A percentile compares a stretch with the other conserved stretches of the same genome.
Conservation (phyloP, 1,140 invertebrate genomes). For the Drosophila ironensis region DNA sequence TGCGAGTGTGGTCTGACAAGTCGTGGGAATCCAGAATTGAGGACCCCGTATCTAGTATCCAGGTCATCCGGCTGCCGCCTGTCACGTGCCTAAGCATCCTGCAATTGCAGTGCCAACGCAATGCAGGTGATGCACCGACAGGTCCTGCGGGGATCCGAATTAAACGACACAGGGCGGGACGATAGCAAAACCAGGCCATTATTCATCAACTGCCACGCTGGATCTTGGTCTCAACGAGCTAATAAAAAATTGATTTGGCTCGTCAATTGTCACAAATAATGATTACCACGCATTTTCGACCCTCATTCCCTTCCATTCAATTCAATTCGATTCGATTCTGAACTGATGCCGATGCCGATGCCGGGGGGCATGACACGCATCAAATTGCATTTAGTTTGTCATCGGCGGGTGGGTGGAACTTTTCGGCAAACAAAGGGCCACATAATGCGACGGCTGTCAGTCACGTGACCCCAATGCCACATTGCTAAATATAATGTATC, state of each 20-base stretch:
- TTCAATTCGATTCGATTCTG: background rate
- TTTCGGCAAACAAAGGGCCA: slow-evolving; percentile 32
- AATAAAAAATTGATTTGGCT: slow-evolving; percentile 63
- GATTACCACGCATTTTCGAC: slow-evolving; percentile 74
- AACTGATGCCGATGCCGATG: background rate
- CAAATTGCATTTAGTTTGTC: slow-evolving; percentile 79
- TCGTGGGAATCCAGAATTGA: slow-evolving; percentile 48
- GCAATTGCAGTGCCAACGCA: slow-evolving; percentile 21
- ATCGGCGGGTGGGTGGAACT: slow-evolving; percentile 19
- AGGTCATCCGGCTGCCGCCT: slow-evolving; percentile 31
- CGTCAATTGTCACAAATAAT: slow-evolving; percentile 79
- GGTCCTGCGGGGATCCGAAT: slow-evolving; percentile 6
- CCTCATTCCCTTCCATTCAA: too few relatives aligned
- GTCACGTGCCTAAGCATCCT: slow-evolving; percentile 75
- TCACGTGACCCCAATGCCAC: slow-evolving; percentile 70
- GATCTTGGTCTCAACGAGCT: slow-evolving; percentile 11
- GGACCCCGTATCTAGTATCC: background rate
- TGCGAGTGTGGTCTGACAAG: slow-evolving; percentile 37
- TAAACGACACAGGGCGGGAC: too few relatives aligned
- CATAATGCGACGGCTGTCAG: slow-evolving; percentile 38
- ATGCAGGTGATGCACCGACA: slow-evolving; percentile 55
- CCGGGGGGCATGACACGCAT: slow-evolving; percentile 64
- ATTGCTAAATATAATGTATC: slow-evolving; percentile 38
- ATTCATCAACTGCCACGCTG: slow-evolving; percentile 70
- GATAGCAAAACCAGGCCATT: slow-evolving; percentile 37